Evolutionary conservation across 2,888 invertebrate species (phyloP).

Genomic region (Ethmia dodecea): DNA sequence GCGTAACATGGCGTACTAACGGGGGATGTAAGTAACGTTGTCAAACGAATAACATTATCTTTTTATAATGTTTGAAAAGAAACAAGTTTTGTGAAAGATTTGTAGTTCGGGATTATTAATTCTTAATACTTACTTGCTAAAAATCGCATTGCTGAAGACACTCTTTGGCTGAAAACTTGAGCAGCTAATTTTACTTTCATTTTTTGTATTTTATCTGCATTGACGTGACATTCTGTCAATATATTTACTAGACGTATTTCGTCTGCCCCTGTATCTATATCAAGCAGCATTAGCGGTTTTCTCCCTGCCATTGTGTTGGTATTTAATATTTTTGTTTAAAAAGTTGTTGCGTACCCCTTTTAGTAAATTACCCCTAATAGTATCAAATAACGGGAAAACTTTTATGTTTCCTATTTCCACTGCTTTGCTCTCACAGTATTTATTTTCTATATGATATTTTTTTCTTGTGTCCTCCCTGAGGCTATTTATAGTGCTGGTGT

Average conservation of each 20-base stretch:
- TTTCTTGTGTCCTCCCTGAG: not conserved
- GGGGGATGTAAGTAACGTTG: too few species aligned
- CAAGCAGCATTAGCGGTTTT: not conserved
- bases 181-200: conserved; percentile 7
- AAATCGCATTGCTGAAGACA: conserved; percentile 3
- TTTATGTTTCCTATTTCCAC: too few species aligned
- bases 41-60: too few species aligned
- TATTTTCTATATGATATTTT: too few species aligned
- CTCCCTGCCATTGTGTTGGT: not conserved
- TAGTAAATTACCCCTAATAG: too few species aligned
- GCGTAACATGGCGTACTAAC: too few species aligned
- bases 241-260: not conserved
- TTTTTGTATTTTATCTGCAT: not conserved
- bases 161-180: conserved; percentile 4
- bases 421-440: too few species aligned
- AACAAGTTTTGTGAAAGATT: too few species aligned
- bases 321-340: not conserved
- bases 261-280: not conserved
- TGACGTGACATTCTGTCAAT: conserved; percentile 1
- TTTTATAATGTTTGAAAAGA: too few species aligned
- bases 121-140: conserved; percentile 1
- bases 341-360: not conserved
- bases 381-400: too few species aligned
- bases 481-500: not conserved
- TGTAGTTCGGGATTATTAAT: too few species aligned